These are phyloP conservation scores for Tauraco erythrolophus DNA, from an alignment of 2,113 vertebrate genomes.

Conservation along the genomic window DNA sequence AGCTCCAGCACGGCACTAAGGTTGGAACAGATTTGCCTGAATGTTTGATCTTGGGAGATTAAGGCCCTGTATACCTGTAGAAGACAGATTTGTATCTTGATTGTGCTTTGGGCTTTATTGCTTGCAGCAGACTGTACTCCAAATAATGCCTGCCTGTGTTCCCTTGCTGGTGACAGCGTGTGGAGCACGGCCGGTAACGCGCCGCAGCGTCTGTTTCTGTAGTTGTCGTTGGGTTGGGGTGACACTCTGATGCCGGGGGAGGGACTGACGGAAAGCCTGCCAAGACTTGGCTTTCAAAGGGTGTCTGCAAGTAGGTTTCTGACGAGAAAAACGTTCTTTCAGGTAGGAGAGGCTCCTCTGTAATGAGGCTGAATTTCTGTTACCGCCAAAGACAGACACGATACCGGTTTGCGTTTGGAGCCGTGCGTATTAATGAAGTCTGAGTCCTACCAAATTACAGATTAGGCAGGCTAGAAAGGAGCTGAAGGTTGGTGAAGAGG, in stretches of 20 bases:
- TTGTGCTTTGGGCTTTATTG: background rate
- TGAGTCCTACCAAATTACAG: background rate
- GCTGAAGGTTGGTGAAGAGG: background rate
- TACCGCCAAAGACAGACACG: background rate
- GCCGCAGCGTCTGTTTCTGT: rapidly evolving
- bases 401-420: background rate
- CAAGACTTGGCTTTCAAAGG: background rate
- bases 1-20: background rate
- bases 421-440: background rate
- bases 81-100: background rate
- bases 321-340: background rate
- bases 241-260: background rate
- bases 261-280: no score
- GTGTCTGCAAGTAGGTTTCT: background rate
- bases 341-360: background rate
- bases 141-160: background rate
- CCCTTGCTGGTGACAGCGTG: rapidly evolving
- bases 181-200: background rate
- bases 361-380: background rate
- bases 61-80: background rate
- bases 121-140: background rate
- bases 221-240: background rate
- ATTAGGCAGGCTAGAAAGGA: background rate
- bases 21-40: background rate
- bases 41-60: background rate